Conservation (phyloP, 2,113 vertebrate species). For the Podarcis muralis region DNA sequence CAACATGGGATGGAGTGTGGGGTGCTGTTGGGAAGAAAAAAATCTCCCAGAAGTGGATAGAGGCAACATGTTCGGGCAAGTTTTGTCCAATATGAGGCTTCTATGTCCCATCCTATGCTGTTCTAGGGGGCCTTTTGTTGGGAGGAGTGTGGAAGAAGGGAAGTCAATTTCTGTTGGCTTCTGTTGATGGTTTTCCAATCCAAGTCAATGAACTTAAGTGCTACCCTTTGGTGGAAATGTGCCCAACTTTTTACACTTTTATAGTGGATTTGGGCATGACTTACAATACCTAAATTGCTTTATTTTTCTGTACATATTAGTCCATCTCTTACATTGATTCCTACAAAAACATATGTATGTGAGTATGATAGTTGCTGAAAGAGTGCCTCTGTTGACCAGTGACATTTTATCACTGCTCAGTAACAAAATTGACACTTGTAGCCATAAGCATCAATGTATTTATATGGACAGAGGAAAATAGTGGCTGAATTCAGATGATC, state of each 20-base stretch:
- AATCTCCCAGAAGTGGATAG: background rate
- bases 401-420: background rate
- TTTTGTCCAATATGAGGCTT: background rate
- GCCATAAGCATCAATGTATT: background rate
- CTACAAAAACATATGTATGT: too few species aligned
- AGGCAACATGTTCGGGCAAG: background rate
- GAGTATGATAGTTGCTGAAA: background rate
- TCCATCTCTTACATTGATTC: background rate
- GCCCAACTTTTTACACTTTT: background rate
- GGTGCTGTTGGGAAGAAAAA: too few species aligned
- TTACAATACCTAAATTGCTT: background rate
- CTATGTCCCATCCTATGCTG: background rate
- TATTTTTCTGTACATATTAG: background rate
- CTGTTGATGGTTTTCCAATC: background rate
- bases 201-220: background rate
- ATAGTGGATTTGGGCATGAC: background rate
- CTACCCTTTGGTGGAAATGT: background rate
- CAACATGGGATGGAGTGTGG: background rate
- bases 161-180: background rate
- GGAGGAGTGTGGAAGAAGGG: background rate
- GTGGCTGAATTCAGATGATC: background rate
- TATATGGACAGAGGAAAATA: background rate
- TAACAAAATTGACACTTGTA: background rate
- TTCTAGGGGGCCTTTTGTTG: background rate
- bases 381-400: background rate